Evolutionary conservation across 2,888 invertebrate genomes (phyloP).

Genomic region (Polydrusus tereticollis): DNA sequence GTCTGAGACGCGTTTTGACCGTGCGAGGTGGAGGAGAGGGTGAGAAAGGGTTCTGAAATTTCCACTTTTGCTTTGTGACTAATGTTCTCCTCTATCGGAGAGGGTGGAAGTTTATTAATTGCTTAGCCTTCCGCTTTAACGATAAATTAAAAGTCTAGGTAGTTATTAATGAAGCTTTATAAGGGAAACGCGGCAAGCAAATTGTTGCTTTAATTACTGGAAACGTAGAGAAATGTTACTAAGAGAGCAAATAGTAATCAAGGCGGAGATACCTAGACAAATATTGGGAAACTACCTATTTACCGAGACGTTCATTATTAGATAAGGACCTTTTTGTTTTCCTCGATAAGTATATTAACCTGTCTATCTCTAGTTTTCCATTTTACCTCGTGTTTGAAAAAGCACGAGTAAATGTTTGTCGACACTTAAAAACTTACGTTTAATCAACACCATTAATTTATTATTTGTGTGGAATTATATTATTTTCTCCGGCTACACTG

Average conservation of each 20-base stretch:
- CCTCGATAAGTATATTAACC: not conserved
- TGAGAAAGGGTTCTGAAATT: slow-evolving; percentile 28
- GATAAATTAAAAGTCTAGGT: not conserved
- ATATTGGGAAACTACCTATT: not conserved
- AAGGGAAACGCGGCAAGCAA: not conserved
- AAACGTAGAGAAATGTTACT: not conserved
- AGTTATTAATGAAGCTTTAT: not conserved
- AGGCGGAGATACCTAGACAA: slow-evolving; percentile 3
- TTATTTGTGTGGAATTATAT: no score
- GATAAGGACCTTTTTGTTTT: not conserved
- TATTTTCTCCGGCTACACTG: no score
- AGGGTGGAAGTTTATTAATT: not conserved
- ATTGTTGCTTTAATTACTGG: slow-evolving; percentile 7
- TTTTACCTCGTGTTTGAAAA: no score
- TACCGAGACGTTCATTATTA: not conserved
- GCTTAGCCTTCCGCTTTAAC: not conserved
- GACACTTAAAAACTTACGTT: no score
- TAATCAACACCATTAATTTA: no score
- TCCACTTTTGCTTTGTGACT: slow-evolving; percentile 1
- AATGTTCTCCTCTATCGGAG: not conserved
- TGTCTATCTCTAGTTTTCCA: not conserved
- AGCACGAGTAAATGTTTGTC: no score
- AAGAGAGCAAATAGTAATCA: not conserved
- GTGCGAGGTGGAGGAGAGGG: not conserved
- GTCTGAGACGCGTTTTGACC: slow-evolving; percentile 29